Evolutionary conservation across 1,140 invertebrate species (phyloP).

Genomic region (Sycophaga agraensis): DNA sequence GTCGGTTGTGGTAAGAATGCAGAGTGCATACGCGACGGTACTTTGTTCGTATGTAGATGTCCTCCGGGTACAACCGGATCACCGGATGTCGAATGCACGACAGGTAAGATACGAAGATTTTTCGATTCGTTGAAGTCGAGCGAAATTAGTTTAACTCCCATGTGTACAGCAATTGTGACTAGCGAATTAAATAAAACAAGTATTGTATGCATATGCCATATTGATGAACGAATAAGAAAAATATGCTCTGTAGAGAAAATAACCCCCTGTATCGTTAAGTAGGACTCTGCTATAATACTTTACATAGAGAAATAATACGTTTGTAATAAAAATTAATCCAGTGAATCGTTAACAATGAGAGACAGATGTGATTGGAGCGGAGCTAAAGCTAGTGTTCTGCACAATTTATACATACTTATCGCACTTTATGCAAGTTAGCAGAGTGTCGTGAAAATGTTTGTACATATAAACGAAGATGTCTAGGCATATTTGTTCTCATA

Average conservation of each 20-base stretch:
- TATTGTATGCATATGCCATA: slow-evolving; percentile 13
- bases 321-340: slow-evolving; percentile 47
- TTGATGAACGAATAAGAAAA: slow-evolving; percentile 12
- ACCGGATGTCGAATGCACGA: slow-evolving; percentile 72
- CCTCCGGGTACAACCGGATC: slow-evolving; percentile 72
- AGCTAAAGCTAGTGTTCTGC: slow-evolving; percentile 36
- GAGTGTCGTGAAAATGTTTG: slow-evolving; percentile 1
- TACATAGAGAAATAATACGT: slow-evolving; percentile 20
- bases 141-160: slow-evolving; percentile 44
- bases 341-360: slow-evolving; percentile 54
- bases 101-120: slow-evolving; percentile 65
- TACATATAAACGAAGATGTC: slow-evolving; percentile 14
- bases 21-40: slow-evolving; percentile 76
- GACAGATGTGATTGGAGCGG: slow-evolving; percentile 59
- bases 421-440: slow-evolving; percentile 2
- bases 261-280: slow-evolving; percentile 48
- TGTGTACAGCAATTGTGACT: slow-evolving; percentile 56
- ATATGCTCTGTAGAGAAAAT: slow-evolving; percentile 46
- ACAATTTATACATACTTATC: slow-evolving; percentile 27
- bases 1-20: slow-evolving; percentile 80
- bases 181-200: slow-evolving; percentile 33
- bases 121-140: slow-evolving; percentile 39
- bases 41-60: slow-evolving; percentile 81
- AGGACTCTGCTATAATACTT: slow-evolving; percentile 39
- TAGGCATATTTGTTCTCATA: background rate